A percentile compares a stretch with the other conserved stretches of the same genome.
Conservation (phyloP, 2,113 vertebrate species). For the Hyaena hyaena region DNA sequence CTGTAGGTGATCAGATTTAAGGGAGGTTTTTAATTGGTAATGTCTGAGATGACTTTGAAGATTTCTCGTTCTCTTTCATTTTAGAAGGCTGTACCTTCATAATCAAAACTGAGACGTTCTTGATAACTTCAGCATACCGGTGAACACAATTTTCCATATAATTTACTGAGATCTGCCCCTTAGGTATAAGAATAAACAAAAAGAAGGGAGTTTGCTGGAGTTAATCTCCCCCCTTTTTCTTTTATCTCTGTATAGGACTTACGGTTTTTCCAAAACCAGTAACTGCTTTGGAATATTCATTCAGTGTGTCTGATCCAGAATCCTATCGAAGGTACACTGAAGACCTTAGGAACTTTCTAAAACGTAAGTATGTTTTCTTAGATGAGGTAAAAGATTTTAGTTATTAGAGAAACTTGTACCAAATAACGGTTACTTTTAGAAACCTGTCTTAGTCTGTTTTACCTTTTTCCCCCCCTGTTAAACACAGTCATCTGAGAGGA, state of each 20-base stretch:
- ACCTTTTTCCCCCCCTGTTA: not conserved
- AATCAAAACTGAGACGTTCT: constrained; percentile 49
- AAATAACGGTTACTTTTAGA: not conserved
- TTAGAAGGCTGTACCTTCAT: not conserved
- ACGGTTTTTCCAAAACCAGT: constrained; percentile 92
- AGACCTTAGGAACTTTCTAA: constrained; percentile 89
- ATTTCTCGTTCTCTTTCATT: constrained; percentile 3
- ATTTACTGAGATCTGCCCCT: constrained; percentile 34
- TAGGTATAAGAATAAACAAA: not conserved
- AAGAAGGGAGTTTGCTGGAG: not conserved
- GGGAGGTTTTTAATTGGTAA: not conserved
- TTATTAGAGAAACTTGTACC: not conserved
- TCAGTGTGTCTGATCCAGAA: constrained; percentile 85
- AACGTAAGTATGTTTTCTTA: constrained; percentile 86
- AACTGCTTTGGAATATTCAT: constrained; percentile 90
- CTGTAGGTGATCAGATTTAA: constrained; percentile 55
- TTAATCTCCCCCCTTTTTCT: constrained; percentile 65
- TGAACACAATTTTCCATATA: constrained; percentile 2
- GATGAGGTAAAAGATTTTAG: constrained; percentile 9
- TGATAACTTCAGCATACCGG: not conserved
- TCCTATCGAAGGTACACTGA: constrained; percentile 87
- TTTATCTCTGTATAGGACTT: constrained; percentile 88
- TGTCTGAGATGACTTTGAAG: constrained; percentile 35
- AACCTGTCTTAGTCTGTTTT: not conserved
- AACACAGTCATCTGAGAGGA: not conserved